Conservation (phyloP, 2,113 vertebrate species). For the Motacilla alba region DNA sequence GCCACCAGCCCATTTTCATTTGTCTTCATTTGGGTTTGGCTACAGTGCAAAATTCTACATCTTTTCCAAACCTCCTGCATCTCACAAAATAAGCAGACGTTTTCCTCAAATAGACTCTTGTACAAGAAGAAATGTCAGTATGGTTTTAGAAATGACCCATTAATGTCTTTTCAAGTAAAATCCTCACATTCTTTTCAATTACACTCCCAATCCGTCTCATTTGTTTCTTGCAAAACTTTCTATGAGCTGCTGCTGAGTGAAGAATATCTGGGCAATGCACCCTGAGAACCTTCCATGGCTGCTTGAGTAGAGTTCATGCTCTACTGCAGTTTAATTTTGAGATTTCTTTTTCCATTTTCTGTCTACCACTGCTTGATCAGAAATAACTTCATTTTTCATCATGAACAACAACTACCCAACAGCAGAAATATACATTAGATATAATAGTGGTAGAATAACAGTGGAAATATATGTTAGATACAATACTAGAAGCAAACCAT, state of each 20-base stretch:
- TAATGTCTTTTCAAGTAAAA: slow-evolving; percentile 45
- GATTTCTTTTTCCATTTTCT: not conserved
- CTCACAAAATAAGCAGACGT: not conserved
- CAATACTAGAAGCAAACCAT: not conserved
- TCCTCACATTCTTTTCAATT: slow-evolving; percentile 25
- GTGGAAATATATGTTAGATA: not conserved
- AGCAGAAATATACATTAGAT: not conserved
- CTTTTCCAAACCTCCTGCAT: slow-evolving; percentile 32
- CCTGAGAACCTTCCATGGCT: not conserved
- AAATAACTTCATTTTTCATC: not conserved
- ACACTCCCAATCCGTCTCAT: not conserved
- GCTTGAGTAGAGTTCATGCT: not conserved
- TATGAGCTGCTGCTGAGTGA: slow-evolving; percentile 24
- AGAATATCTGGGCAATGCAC: not conserved
- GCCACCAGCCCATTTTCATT: slow-evolving; percentile 5
- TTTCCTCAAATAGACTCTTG: slow-evolving; percentile 7
- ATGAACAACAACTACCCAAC: not conserved
- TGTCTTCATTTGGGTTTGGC: slow-evolving; percentile 52
- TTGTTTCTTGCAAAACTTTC: not conserved
- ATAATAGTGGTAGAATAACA: not conserved
- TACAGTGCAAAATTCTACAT: not conserved
- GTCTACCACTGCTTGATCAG: not conserved
- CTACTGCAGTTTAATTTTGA: not conserved
- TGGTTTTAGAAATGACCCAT: slow-evolving; percentile 19
- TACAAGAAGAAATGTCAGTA: slow-evolving; percentile 16